phyloP scores from a whole-genome alignment of 1,140 invertebrate genomes.

The Heliconius eleuchia region DNA sequence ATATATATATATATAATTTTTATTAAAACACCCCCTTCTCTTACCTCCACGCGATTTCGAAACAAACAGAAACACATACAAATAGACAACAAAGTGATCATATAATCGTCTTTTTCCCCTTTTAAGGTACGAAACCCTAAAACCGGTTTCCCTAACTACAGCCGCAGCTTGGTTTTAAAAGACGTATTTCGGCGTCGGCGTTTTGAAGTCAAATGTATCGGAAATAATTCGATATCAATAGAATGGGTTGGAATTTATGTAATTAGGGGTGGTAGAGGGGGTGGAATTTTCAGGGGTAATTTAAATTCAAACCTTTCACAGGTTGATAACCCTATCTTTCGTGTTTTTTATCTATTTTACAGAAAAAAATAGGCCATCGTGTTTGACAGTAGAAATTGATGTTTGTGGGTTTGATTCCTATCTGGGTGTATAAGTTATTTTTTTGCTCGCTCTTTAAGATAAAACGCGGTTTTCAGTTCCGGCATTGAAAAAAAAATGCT shows the following conservation, averaged over 20 bases:
- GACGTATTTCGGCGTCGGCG: slow-evolving; percentile 2
- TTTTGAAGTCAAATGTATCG: slow-evolving; percentile 16
- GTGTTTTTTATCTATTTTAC: neutral
- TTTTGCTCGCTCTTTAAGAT: too few species aligned
- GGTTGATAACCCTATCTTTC: neutral
- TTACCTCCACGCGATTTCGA: too few species aligned
- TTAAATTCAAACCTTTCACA: neutral
- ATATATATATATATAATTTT: too few species aligned
- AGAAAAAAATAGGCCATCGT: neutral
- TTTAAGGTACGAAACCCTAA: too few species aligned
- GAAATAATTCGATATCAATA: slow-evolving; percentile 21
- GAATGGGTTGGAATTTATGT: slow-evolving; percentile 20
- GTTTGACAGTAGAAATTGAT: neutral
- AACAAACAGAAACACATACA: too few species aligned
- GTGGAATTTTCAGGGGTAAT: neutral
- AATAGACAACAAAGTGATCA: too few species aligned
- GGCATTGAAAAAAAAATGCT: too few species aligned
- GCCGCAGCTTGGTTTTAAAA: neutral
- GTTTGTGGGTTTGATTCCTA: too few species aligned
- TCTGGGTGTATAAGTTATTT: too few species aligned
- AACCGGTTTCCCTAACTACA: neutral
- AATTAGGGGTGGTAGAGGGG: slow-evolving; percentile 6
- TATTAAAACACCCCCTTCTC: too few species aligned
- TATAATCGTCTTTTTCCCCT: too few species aligned
- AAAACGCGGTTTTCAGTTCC: too few species aligned